These are phyloP conservation scores for Parauchenoglanis punctatus DNA, from an alignment of 2,797 vertebrate genomes.

Conservation along the genomic window DNA sequence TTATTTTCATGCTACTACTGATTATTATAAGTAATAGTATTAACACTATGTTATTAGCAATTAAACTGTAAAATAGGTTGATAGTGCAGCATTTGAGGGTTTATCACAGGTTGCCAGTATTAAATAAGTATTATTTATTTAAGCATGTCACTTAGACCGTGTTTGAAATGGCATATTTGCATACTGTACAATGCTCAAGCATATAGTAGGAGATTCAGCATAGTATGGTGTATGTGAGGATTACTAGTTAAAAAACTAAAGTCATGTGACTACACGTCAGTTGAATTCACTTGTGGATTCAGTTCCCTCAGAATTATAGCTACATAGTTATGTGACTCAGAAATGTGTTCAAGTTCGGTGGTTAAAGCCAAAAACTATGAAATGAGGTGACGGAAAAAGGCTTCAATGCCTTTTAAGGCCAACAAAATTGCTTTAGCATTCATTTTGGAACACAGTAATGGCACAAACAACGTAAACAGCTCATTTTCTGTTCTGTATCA, in stretches of 20 bases:
- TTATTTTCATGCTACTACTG: neutral
- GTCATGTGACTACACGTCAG: neutral
- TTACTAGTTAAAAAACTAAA: neutral
- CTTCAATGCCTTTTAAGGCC: neutral
- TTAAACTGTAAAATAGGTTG: neutral
- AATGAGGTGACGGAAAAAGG: conserved; percentile 8
- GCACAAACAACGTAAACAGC: neutral
- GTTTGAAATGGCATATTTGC: too few relatives aligned
- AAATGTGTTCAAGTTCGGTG: neutral
- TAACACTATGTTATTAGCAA: neutral
- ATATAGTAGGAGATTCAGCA: too few relatives aligned
- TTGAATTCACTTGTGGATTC: neutral
- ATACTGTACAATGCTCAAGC: too few relatives aligned
- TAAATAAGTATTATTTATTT: neutral
- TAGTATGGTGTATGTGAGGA: too few relatives aligned
- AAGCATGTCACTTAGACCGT: too few relatives aligned
- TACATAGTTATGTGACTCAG: neutral
- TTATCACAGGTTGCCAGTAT: neutral
- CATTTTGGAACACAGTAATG: neutral
- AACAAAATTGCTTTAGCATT: neutral
- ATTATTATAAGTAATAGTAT: neutral
- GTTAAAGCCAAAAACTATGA: neutral
- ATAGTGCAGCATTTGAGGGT: neutral
- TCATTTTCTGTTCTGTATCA: neutral
- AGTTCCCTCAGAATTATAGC: neutral